Conservation (phyloP, 2,888 invertebrate genomes). For the Zhuqinia jingwanae region DNA sequence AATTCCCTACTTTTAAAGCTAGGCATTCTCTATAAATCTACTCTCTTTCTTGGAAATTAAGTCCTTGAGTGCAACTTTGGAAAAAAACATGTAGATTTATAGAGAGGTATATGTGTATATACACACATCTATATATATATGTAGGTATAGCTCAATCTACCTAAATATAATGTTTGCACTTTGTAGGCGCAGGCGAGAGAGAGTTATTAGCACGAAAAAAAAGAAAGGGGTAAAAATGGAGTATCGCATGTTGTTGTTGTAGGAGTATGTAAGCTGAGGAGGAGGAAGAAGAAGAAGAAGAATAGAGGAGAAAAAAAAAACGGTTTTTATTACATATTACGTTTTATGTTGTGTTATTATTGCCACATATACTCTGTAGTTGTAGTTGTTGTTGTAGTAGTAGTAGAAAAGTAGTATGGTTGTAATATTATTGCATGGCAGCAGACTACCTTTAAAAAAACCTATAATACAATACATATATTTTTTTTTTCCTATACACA, state of each 20-base stretch:
- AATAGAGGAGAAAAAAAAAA: neutral
- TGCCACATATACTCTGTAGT: too few relatives aligned
- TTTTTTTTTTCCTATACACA: neutral
- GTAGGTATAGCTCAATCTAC: neutral
- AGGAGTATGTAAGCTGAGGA: neutral
- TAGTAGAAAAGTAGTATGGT: too few relatives aligned
- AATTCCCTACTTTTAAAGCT: too few relatives aligned
- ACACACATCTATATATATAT: neutral
- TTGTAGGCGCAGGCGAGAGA: too few relatives aligned
- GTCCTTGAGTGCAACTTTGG: too few relatives aligned
- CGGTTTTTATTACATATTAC: constrained; percentile 21
- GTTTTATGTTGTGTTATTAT: constrained; percentile 7
- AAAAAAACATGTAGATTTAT: too few relatives aligned
- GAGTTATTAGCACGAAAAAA: too few relatives aligned
- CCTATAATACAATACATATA: neutral
- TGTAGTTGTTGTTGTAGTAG: too few relatives aligned
- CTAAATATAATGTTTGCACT: neutral
- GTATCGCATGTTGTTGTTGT: constrained; percentile 31
- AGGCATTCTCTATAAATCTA: too few relatives aligned
- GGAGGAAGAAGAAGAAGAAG: neutral
- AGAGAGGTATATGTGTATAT: neutral
- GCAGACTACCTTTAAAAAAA: neutral
- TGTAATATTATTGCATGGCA: neutral
- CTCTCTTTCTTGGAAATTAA: too few relatives aligned
- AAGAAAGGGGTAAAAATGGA: neutral